These are phyloP conservation scores for Parazoanthus swiftii DNA, from an alignment of 92 coral and sea anemone species.

Conservation along the genomic window DNA sequence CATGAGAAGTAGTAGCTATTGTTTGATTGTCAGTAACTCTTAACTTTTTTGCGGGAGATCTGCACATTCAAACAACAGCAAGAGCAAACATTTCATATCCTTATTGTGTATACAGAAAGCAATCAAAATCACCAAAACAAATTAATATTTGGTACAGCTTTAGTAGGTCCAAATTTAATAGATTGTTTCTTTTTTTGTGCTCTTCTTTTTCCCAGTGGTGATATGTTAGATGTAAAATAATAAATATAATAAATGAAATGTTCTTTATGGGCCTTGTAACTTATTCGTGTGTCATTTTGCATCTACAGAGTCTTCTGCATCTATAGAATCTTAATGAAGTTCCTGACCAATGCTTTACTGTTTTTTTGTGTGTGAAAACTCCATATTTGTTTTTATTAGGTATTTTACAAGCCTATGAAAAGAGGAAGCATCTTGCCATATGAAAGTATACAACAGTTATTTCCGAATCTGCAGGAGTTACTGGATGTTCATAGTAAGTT, in stretches of 20 bases:
- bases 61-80: neutral
- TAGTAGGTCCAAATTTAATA: neutral
- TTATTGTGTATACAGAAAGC: neutral
- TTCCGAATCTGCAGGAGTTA: constrained; percentile 93
- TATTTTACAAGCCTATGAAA: constrained; percentile 96
- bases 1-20: neutral
- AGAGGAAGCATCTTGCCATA: constrained; percentile 73
- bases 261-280: no score
- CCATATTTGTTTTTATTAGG: constrained; percentile 45
- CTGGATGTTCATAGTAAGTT: constrained; percentile 87
- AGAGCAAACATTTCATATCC: neutral
- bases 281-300: no score
- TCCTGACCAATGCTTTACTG: neutral
- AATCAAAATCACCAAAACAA: neutral
- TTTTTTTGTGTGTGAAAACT: neutral
- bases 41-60: neutral
- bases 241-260: no score
- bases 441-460: constrained; percentile 69
- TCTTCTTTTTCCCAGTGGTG: neutral
- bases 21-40: neutral
- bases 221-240: neutral
- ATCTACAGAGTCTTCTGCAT: no score
- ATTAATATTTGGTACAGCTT: neutral
- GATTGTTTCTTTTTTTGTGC: neutral
- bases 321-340: neutral